Percentiles rank a stretch among this genome's conserved stretches.
These are phyloP conservation scores for Orthonevra nobilis DNA, from an alignment of 2,888 invertebrate species.

Conservation along the genomic window DNA sequence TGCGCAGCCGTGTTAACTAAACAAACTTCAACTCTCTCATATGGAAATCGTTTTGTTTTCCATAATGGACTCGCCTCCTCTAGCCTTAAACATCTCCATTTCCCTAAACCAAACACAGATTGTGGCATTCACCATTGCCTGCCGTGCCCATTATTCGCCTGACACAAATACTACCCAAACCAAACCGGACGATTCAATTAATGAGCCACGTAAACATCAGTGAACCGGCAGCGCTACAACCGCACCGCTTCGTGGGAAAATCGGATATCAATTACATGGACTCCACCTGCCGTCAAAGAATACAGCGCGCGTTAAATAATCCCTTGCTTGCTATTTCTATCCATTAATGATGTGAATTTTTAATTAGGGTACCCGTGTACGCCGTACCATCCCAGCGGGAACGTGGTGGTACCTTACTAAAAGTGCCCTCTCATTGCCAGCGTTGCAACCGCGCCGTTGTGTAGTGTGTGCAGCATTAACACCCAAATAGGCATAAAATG, in stretches of 20 bases:
- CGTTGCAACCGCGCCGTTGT: neutral
- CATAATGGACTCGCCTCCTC: constrained; percentile 46
- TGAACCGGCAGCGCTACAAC: constrained; percentile 7
- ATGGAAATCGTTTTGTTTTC: constrained; percentile 56
- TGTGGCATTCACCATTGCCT: constrained; percentile 2
- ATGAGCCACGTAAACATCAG: constrained; percentile 55
- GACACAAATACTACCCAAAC: constrained; percentile 29
- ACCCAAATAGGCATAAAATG: constrained; percentile 70
- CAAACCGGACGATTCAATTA: constrained; percentile 61
- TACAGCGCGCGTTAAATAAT: constrained; percentile 55
- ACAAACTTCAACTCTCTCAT: constrained; percentile 22
- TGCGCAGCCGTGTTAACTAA: constrained; percentile 32
- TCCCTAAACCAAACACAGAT: constrained; percentile 10
- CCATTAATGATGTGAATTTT: constrained; percentile 70
- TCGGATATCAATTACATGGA: constrained; percentile 66
- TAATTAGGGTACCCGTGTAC: constrained; percentile 51
- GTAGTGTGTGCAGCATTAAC: constrained; percentile 49
- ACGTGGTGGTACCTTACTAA: constrained; percentile 65
- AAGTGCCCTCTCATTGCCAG: constrained; percentile 58
- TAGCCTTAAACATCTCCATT: constrained; percentile 37
- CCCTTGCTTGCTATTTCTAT: constrained; percentile 26
- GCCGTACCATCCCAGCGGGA: too few species aligned
- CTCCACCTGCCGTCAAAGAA: constrained; percentile 57
- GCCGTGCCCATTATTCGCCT: constrained; percentile 18
- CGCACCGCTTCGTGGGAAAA: constrained; percentile 59